phyloP scores from a whole-genome alignment of 2,113 vertebrate genomes.

The Artemisiospiza belli region DNA sequence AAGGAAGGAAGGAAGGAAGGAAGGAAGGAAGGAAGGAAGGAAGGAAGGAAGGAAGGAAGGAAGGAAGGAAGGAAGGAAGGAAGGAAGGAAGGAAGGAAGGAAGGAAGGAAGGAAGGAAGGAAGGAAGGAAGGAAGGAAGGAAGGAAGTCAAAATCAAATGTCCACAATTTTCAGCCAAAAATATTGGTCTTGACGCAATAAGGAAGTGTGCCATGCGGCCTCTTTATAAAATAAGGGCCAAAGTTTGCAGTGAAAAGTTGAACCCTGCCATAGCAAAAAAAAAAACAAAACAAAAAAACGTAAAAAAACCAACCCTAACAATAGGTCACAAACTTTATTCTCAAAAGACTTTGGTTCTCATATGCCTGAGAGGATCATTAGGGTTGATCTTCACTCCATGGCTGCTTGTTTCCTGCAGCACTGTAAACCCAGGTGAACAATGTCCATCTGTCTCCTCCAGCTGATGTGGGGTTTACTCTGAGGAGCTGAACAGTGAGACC shows the following conservation, averaged over 20 bases:
- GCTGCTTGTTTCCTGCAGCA: not conserved
- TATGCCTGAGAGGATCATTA: not conserved
- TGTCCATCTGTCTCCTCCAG: not conserved
- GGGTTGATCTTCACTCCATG: not conserved
- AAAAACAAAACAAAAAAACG: too few relatives aligned
- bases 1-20: too few relatives aligned
- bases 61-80: too few relatives aligned
- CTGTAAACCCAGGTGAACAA: not conserved
- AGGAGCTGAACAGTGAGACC: not conserved
- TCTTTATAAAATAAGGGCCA: not conserved
- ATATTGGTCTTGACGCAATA: not conserved
- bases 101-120: too few relatives aligned
- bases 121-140: too few relatives aligned
- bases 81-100: too few relatives aligned
- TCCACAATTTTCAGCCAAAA: not conserved
- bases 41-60: too few relatives aligned
- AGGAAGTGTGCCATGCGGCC: rapidly evolving
- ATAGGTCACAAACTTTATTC: not conserved
- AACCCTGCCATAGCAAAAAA: not conserved
- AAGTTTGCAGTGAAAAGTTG: not conserved
- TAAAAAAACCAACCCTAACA: too few relatives aligned
- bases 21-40: too few relatives aligned
- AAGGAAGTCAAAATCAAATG: not conserved
- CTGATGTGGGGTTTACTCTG: not conserved
- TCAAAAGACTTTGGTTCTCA: not conserved